Evolutionary conservation across 2,888 invertebrate species (phyloP), one percentile per base, ranked within the genome.

Genomic region (Acanthosepion lycidas): DNA sequence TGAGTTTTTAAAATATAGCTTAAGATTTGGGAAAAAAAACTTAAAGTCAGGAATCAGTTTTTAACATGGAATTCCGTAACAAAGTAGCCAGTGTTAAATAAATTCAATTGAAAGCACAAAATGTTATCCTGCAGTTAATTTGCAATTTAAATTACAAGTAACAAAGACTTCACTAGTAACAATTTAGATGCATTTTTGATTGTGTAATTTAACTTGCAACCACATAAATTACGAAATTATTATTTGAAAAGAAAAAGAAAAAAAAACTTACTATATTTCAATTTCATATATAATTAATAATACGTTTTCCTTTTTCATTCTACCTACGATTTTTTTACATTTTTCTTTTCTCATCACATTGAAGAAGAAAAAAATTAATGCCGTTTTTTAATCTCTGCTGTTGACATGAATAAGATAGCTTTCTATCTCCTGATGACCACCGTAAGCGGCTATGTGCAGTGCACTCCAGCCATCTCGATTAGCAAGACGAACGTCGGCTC

Each of bases 381-480:
- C 33, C 12, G 15, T 55, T n/a, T 78, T 8, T n/a, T 42, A 64
- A 42, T 55, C 94, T 15, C 59, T 18, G 42, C 95, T 95, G 91
- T 95, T 96, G 18, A 96, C 96, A 42, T 96, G 95, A 59, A 97
- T 96, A 20, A 97, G 96, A 95, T 97, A 97, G 18, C 97, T 94
- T 9, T 96, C 96, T 93, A 97, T 97, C 95, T 97, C 97, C 94
- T 96, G 96, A 95, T 97, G 97, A 15, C 97, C 97, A 5, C 97
- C 97, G 94, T 96, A 97, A 9, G 97, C 97, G 1, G 97, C 97
- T n/a, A 97, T 97, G 95, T 97, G 97, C 28, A 97, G 95, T 15
- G 97, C 96, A 95, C 96, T 97, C 97, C 97, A 97, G 5, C 97
- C 97, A 95, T 97, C 97, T 23, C 97, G 96, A 96, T 97, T 97